These are phyloP conservation scores for Lethocerus indicus DNA, from an alignment of 1,140 invertebrate genomes.

Conservation along the genomic window DNA sequence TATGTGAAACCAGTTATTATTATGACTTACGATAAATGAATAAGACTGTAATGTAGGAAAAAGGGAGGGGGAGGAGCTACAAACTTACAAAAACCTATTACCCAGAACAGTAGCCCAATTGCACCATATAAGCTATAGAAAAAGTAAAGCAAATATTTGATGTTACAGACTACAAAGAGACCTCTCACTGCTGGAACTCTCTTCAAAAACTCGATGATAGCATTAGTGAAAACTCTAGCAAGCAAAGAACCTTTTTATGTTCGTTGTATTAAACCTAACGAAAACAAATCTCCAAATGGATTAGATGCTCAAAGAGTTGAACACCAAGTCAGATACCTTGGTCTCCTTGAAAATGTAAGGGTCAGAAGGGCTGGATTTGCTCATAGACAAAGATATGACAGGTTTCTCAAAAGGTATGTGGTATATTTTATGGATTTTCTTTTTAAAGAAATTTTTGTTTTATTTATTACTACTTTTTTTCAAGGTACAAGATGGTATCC, in stretches of 20 bases:
- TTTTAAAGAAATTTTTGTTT: neutral
- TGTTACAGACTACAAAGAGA: slow-evolving; percentile 71
- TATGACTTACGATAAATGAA: no score
- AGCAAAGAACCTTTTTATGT: slow-evolving; percentile 93
- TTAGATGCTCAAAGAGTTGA: slow-evolving; percentile 65
- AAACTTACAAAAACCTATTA: no score
- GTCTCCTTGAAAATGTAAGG: slow-evolving; percentile 81
- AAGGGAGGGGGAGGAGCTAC: no score
- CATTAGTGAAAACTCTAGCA: slow-evolving; percentile 70
- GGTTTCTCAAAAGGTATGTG: slow-evolving; percentile 56
- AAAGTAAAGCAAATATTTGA: neutral
- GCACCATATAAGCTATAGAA: no score
- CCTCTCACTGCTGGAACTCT: slow-evolving; percentile 82
- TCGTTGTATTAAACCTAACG: slow-evolving; percentile 91
- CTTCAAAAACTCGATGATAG: slow-evolving; percentile 89
- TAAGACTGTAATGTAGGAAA: no score
- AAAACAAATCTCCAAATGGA: slow-evolving; percentile 65
- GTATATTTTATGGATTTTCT: neutral
- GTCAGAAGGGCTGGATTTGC: slow-evolving; percentile 89
- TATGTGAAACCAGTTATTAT: no score
- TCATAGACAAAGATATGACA: slow-evolving; percentile 74
- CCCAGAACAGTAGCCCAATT: no score
- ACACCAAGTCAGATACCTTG: slow-evolving; percentile 83
- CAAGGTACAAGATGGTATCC: slow-evolving; percentile 90
- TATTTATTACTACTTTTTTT: neutral